phyloP scores from a whole-genome alignment of 2,797 vertebrate species.

The Alcedo atthis region DNA sequence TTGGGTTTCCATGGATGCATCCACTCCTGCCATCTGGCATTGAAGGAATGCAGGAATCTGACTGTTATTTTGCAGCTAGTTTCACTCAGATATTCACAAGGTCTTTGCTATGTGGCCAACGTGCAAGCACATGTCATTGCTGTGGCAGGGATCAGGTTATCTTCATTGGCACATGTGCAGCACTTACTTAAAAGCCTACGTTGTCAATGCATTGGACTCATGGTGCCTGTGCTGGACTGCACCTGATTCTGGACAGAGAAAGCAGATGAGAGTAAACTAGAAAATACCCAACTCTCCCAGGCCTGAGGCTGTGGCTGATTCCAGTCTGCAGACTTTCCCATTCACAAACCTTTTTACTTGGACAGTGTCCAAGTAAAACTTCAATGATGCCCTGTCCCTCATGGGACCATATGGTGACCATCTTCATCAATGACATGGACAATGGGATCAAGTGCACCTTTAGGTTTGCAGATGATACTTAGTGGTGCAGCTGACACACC shows the following conservation, averaged over 20 bases:
- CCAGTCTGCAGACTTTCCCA: not conserved
- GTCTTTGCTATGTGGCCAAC: accelerated
- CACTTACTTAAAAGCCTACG: accelerated
- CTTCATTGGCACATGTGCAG: accelerated
- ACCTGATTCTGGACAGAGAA: not conserved
- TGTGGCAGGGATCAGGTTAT: not conserved
- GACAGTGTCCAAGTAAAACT: not conserved
- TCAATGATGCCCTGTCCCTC: not conserved
- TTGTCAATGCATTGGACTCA: not conserved
- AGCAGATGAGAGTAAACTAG: not conserved
- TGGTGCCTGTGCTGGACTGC: accelerated
- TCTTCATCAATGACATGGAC: not conserved
- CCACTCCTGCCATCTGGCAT: constrained; percentile 24
- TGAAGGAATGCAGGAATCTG: not conserved
- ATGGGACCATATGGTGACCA: not conserved
- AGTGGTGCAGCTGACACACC: not conserved
- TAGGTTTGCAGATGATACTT: not conserved
- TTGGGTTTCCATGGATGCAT: constrained; percentile 2
- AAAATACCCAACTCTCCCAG: not conserved
- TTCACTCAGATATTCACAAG: not conserved
- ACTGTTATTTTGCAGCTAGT: not conserved
- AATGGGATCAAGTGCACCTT: not conserved
- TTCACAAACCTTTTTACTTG: not conserved
- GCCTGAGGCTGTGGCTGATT: not conserved
- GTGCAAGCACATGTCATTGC: not conserved